Evolutionary conservation across 2,113 vertebrate genomes (phyloP).

Genomic region (Clupea harengus): DNA sequence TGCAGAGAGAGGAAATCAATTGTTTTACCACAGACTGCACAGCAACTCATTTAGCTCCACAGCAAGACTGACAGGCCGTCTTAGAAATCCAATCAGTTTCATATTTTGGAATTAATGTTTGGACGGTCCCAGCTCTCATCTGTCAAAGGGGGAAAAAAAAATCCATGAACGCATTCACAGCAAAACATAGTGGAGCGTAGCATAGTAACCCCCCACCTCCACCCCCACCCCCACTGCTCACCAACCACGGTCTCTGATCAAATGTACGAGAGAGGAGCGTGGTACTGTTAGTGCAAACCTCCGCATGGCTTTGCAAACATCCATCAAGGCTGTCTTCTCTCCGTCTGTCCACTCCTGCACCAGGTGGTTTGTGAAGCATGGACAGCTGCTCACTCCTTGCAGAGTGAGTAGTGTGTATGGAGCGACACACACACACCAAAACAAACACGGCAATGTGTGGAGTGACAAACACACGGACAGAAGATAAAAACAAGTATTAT

Average conservation of each 20-base stretch:
- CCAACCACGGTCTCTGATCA: background rate
- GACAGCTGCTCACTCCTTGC: background rate
- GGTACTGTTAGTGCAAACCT: background rate
- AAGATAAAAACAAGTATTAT: no score
- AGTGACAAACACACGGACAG: background rate
- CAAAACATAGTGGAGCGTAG: background rate
- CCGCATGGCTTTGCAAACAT: background rate
- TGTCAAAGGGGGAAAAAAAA: background rate
- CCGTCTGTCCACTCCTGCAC: conserved; percentile 8
- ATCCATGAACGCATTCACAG: background rate
- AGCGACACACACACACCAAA: background rate
- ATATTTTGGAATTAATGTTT: conserved; percentile 1
- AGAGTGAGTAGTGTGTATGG: background rate
- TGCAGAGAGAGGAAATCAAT: background rate
- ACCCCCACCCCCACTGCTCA: background rate
- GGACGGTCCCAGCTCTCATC: background rate
- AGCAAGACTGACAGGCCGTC: background rate
- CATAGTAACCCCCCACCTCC: background rate
- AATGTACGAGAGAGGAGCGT: background rate
- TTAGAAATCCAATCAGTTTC: background rate
- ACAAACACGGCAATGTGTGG: background rate
- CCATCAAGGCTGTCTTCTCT: background rate
- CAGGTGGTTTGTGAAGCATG: conserved; percentile 15
- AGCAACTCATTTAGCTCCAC: background rate
- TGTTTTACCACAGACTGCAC: background rate